These are phyloP conservation scores for Crotalus horridus DNA, from an alignment of 2,113 vertebrate species.

Conservation along the genomic window DNA sequence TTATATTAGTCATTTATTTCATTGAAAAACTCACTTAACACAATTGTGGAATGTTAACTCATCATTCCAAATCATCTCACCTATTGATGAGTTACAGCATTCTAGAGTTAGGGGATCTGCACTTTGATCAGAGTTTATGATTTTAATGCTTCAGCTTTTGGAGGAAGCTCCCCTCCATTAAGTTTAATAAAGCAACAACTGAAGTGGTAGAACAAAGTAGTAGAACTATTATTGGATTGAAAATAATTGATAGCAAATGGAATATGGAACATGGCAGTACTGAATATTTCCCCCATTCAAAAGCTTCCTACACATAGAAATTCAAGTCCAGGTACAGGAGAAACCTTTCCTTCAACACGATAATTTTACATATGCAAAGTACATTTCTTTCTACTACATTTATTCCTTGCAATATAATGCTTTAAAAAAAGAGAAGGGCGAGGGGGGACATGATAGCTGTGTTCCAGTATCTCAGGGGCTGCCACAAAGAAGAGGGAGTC, in stretches of 20 bases:
- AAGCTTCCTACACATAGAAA: not conserved
- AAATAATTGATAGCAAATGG: not conserved
- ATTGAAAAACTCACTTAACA: not conserved
- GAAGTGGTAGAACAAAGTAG: not conserved
- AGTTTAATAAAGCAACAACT: not conserved
- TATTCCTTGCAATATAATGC: not conserved
- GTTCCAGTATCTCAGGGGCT: too few species aligned
- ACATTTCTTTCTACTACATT: not conserved
- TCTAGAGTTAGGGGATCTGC: not conserved
- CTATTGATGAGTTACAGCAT: not conserved
- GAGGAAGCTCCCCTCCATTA: not conserved
- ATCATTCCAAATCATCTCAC: not conserved
- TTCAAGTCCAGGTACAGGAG: too few species aligned
- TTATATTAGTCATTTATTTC: not conserved
- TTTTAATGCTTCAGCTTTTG: not conserved
- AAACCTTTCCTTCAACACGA: not conserved
- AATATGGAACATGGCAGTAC: not conserved
- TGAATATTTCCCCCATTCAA: not conserved
- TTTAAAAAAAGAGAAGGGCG: not conserved
- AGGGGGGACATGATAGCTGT: too few species aligned
- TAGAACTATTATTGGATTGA: not conserved
- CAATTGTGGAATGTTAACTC: not conserved
- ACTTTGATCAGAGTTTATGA: not conserved
- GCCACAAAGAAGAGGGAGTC: too few species aligned
- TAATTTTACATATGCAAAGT: not conserved